Percentiles rank a stretch among this genome's conserved stretches.
phyloP scores from a whole-genome alignment of 2,888 invertebrate genomes.

The Gari tellinella region DNA sequence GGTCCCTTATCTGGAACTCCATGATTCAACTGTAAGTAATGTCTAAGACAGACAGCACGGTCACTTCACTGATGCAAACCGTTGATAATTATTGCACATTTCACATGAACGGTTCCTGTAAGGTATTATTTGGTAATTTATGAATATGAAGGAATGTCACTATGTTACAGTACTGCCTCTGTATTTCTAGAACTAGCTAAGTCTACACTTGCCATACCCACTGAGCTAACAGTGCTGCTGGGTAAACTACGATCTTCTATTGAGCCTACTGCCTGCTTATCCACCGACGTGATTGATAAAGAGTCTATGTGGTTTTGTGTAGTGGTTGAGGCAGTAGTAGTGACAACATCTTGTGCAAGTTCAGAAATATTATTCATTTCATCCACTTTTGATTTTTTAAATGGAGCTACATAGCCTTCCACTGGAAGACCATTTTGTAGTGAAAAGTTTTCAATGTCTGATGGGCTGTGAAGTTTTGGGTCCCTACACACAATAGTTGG shows the following conservation, averaged over 20 bases:
- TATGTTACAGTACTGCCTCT: conserved; percentile 23
- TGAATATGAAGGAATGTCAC: conserved; percentile 28
- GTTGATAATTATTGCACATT: no score
- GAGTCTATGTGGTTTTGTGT: conserved; percentile 58
- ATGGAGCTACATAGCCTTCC: conserved; percentile 46
- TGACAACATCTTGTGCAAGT: conserved; percentile 31
- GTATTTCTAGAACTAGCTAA: conserved; percentile 27
- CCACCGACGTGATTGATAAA: conserved; percentile 45
- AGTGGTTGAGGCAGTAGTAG: conserved; percentile 48
- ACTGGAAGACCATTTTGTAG: conserved; percentile 44
- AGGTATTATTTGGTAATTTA: no score
- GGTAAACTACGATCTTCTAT: conserved; percentile 17
- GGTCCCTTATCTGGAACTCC: no score
- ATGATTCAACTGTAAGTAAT: no score
- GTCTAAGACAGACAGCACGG: no score
- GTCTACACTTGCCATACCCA: conserved; percentile 35
- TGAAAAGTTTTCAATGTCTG: conserved; percentile 36
- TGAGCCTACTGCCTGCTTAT: conserved; percentile 21
- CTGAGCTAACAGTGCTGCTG: conserved; percentile 20
- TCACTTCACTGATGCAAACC: no score
- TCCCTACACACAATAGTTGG: conserved; percentile 55
- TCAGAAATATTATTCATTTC: conserved; percentile 26
- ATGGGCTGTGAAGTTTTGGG: conserved; percentile 26
- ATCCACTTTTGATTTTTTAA: conserved; percentile 54
- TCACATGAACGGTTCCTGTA: no score